Conservation (phyloP, 1,140 invertebrate species). For the Procambarus virginalis region DNA sequence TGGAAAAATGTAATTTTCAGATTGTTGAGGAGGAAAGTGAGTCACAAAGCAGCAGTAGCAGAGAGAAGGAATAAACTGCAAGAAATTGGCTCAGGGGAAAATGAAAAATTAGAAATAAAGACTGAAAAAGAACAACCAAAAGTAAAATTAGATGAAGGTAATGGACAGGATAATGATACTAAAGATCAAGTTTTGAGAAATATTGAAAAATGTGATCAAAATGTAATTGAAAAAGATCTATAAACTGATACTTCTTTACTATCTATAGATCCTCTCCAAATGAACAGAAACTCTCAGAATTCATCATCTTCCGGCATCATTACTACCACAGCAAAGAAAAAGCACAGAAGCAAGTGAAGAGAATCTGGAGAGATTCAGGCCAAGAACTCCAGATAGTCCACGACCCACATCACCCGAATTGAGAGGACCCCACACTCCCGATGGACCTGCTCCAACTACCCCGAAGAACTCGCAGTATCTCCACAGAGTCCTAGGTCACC, state of each 20-base stretch:
- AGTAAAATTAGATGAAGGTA: neutral
- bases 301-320: neutral
- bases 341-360: neutral
- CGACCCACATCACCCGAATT: neutral
- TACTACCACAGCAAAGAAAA: neutral
- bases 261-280: neutral
- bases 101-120: constrained; percentile 5
- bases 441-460: constrained; percentile 51
- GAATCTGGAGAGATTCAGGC: neutral
- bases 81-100: neutral
- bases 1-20: neutral
- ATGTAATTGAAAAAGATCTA: neutral
- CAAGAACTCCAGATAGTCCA: constrained; percentile 23
- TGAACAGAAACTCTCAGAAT: neutral
- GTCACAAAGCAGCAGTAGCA: neutral
- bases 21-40: neutral
- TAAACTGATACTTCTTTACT: neutral
- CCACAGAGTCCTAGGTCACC: constrained; percentile 1
- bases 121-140: neutral
- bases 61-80: neutral
- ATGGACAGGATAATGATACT: neutral
- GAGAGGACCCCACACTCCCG: constrained; percentile 43
- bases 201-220: neutral
- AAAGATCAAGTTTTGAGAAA: neutral
- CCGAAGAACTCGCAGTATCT: neutral